Conservation (phyloP, 2,888 invertebrate genomes). For the Magallana nippona region DNA sequence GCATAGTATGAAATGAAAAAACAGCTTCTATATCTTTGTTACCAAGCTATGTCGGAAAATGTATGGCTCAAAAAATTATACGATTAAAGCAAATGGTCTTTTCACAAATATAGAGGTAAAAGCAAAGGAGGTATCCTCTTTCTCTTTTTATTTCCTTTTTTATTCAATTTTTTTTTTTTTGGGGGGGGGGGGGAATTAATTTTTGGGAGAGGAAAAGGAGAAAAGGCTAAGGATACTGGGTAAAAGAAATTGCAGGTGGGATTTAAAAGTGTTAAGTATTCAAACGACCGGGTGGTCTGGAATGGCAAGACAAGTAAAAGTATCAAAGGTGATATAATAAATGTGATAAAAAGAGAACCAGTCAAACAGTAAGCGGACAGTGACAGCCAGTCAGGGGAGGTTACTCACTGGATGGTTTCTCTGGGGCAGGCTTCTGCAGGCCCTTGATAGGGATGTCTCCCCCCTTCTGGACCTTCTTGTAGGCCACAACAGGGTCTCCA, state of each 20-base stretch:
- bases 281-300: not conserved
- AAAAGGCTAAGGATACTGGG: not conserved
- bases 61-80: no score
- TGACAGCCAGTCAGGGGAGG: not conserved
- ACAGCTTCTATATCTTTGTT: no score
- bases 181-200: no score
- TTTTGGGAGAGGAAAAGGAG: not conserved
- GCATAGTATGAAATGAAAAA: no score
- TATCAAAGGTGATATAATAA: constrained; percentile 2
- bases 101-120: no score
- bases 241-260: not conserved
- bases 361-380: not conserved
- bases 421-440: constrained; percentile 93
- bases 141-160: no score
- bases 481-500: constrained; percentile 83
- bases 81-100: no score
- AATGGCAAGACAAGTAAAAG: constrained; percentile 3
- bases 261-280: not conserved
- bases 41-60: no score
- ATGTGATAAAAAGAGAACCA: not conserved
- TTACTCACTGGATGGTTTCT: constrained; percentile 80
- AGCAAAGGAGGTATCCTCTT: no score
- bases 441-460: constrained; percentile 97
- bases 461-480: constrained; percentile 93
- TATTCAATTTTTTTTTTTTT: no score